Base-by-base conservation (phyloP, 2,888 invertebrate genomes). In the Chymomyza caudatula region DNA sequence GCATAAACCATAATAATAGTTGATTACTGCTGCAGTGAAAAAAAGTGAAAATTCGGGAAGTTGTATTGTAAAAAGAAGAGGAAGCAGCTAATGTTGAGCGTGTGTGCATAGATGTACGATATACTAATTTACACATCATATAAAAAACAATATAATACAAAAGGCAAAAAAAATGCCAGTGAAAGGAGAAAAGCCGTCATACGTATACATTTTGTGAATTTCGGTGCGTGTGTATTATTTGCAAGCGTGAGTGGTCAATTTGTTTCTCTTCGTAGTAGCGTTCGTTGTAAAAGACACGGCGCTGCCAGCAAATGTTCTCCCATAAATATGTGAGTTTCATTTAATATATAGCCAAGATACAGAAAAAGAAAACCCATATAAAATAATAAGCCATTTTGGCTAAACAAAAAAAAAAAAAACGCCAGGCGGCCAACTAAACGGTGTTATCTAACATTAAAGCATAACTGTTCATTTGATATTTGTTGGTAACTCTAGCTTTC, bases 21-120 rank as follows among this genome's bases (percentile, higher is more conserved):
- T 61, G 67, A 59, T 63, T 61, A 66, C 56, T 62, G 77, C 73
- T 47, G 60, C 49, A 54, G 76, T 74, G 77, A 69, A 80, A 73
- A 71, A 79, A 84, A 86, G 84, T 86, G 86, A 84, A 86, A 83
- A 80, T 77, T 76, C 63, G 71, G 74, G 83, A 71, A 71, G 70
- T n/a, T n/a, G n/a, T 78, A 60, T 58, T 53, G 53, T 60, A 65
- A 29, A 6, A 47, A 58, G 58, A 67, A 66, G 57, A 58, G 43
- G 63, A 60, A 65, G 64, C 63, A 60, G 54, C 49, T 54, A 51
- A 67, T 25, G 53, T 53, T 53, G 19, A 54, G 65, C 44, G 66
- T 66, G 57, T 60, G 58, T 60, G 56, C 49, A n/a, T 55, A 29
- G n/a, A 19, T 42, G 20, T 20, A 55, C 42, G 43, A 11, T 54